Conservation (phyloP, 2,113 vertebrate genomes). For the Chloebia gouldiae region DNA sequence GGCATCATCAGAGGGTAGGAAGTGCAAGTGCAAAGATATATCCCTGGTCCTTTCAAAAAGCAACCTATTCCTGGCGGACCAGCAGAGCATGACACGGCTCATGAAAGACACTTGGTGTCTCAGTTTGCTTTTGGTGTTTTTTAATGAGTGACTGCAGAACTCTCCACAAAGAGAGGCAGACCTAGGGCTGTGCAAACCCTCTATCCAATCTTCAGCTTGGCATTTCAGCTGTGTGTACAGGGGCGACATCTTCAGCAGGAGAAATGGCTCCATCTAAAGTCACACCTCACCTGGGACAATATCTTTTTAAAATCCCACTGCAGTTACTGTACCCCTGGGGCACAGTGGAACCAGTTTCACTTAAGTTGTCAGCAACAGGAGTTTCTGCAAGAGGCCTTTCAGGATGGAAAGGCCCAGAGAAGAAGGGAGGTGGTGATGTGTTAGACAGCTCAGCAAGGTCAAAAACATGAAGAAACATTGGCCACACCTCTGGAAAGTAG, state of each 20-base stretch:
- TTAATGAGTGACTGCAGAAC: background rate
- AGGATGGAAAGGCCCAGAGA: background rate
- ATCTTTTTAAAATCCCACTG: background rate
- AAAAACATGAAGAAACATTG: background rate
- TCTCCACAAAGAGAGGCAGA: background rate
- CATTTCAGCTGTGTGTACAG: background rate
- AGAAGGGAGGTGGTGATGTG: rapidly evolving
- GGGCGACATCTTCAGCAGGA: background rate
- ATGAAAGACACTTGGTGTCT: background rate
- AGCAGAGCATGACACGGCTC: rapidly evolving
- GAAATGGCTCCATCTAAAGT: background rate
- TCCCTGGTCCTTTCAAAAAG: background rate
- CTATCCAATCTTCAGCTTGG: rapidly evolving
- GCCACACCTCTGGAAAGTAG: rapidly evolving
- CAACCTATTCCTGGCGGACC: background rate
- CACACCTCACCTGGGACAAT: background rate
- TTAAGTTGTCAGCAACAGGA: background rate
- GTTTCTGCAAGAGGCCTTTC: background rate
- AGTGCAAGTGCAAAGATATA: background rate
- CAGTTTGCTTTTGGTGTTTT: background rate
- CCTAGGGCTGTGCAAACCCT: rapidly evolving
- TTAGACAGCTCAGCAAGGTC: background rate
- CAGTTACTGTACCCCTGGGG: background rate
- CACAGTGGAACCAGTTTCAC: background rate
- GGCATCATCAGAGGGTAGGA: background rate